phyloP scores from a whole-genome alignment of 2,797 vertebrate genomes.

The Anas capensis region DNA sequence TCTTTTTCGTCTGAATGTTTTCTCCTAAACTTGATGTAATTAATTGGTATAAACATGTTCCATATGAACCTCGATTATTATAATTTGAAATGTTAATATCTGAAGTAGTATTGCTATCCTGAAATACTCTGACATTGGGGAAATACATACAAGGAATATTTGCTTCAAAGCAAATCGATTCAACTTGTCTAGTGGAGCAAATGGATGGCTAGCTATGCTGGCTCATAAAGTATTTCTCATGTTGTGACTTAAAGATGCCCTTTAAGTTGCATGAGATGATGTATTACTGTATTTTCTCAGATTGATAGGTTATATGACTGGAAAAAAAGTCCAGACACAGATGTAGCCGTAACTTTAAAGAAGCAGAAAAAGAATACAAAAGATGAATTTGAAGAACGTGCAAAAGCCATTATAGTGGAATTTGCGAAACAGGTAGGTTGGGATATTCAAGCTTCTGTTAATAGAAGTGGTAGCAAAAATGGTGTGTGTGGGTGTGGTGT shows the following conservation, averaged over 20 bases:
- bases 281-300: constrained; percentile 68
- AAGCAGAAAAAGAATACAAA: constrained; percentile 99
- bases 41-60: too few relatives aligned
- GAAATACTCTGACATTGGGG: neutral
- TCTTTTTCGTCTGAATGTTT: neutral
- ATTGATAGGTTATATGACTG: constrained; percentile 98
- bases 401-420: constrained; percentile 93
- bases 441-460: neutral
- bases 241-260: neutral
- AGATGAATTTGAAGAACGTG: constrained; percentile 96
- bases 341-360: constrained; percentile 92
- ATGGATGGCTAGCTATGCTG: neutral
- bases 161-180: neutral
- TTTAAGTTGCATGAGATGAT: neutral
- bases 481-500: neutral
- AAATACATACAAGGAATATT: neutral
- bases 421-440: constrained; percentile 93
- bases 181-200: neutral
- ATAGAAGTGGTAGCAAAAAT: neutral
- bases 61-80: neutral
- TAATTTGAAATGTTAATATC: neutral
- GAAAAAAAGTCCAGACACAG: constrained; percentile 95
- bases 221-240: neutral
- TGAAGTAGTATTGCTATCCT: neutral
- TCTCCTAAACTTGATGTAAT: neutral